Evolutionary conservation across 2,797 vertebrate species (phyloP).

Genomic region (Lates japonicus): DNA sequence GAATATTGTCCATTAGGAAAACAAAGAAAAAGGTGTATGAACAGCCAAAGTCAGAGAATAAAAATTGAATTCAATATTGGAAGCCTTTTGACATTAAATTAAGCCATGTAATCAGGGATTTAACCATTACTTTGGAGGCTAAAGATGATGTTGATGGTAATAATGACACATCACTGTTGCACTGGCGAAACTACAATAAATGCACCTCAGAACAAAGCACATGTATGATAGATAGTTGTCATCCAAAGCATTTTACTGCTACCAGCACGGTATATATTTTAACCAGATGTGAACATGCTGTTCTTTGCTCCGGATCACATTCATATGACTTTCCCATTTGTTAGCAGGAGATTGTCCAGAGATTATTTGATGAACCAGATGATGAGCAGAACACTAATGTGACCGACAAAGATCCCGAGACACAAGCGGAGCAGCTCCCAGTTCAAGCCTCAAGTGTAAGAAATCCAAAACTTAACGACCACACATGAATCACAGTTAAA

Average conservation of each 20-base stretch:
- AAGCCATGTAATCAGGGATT: neutral
- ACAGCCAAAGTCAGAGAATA: neutral
- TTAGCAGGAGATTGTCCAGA: constrained; percentile 83
- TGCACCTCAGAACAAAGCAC: neutral
- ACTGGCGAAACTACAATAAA: neutral
- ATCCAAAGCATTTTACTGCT: neutral
- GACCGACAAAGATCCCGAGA: constrained; percentile 38
- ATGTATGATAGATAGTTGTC: neutral
- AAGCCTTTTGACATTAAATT: neutral
- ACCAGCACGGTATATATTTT: neutral
- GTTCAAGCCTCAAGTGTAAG: constrained; percentile 62
- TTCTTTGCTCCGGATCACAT: neutral
- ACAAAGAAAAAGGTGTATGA: neutral
- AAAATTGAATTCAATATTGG: neutral
- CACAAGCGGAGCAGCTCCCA: constrained; percentile 33
- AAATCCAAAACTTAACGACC: neutral
- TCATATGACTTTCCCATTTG: constrained; percentile 5
- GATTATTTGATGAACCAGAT: constrained; percentile 81
- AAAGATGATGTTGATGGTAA: neutral
- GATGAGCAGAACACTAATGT: constrained; percentile 48
- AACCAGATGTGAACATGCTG: neutral
- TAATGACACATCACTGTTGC: neutral
- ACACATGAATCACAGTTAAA: neutral
- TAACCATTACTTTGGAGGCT: neutral
- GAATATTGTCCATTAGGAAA: neutral